Conservation (phyloP, 1,140 invertebrate genomes). For the Leptinotarsa defecta region DNA sequence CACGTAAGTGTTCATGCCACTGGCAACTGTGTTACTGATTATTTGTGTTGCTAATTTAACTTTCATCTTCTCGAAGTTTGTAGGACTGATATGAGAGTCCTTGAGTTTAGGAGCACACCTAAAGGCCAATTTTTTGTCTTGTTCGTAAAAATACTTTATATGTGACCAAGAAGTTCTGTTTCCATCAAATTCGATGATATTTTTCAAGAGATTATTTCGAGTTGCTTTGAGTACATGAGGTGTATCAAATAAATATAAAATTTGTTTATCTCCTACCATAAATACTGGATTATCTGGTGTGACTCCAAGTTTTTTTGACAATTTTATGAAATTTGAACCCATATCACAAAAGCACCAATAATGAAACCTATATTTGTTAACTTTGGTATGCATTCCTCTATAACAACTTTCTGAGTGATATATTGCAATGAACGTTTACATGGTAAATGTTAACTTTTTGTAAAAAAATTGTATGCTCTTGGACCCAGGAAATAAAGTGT, state of each 20-base stretch:
- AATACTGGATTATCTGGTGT: conserved; percentile 14
- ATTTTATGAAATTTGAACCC: conserved; percentile 9
- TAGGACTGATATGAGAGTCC: conserved; percentile 13
- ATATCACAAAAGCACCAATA: not conserved
- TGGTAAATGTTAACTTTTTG: conserved; percentile 18
- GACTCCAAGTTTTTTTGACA: conserved; percentile 15
- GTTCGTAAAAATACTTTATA: not conserved
- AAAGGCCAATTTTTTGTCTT: conserved; percentile 25
- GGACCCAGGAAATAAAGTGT: conserved; percentile 28
- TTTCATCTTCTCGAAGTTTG: conserved; percentile 25
- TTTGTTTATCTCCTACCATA: not conserved
- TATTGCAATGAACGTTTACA: not conserved
- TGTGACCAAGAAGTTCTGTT: conserved; percentile 8
- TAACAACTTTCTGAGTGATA: conserved; percentile 5
- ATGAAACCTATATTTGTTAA: conserved; percentile 4
- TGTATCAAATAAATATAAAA: conserved; percentile 11
- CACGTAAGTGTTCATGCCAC: conserved; percentile 23
- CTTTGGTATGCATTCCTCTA: conserved; percentile 7
- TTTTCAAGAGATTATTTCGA: conserved; percentile 21
- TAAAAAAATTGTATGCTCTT: conserved; percentile 2
- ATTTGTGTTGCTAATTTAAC: conserved; percentile 21
- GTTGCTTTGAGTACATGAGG: conserved; percentile 22
- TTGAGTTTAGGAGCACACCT: conserved; percentile 28
- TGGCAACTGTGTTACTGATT: conserved; percentile 22
- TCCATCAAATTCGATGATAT: not conserved